phyloP scores from a whole-genome alignment of 2,888 invertebrate species.

The Rhamphomyia laevipes region DNA sequence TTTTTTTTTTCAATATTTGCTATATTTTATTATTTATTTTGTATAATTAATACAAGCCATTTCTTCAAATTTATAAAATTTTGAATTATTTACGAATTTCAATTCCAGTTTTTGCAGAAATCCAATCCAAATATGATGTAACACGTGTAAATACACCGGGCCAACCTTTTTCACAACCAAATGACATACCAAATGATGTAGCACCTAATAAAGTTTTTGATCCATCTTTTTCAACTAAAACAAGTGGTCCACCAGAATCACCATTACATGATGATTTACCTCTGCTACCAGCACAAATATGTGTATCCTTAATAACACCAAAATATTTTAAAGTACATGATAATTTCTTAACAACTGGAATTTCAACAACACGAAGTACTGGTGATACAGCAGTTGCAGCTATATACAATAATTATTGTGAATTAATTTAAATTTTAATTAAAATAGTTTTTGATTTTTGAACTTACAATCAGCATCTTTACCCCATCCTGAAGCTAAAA shows the following conservation, averaged over 20 bases:
- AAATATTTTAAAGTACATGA: conserved; percentile 6
- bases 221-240: conserved; percentile 5
- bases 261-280: conserved; percentile 27
- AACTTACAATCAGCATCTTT: conserved; percentile 22
- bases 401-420: not conserved
- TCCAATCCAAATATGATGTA: conserved; percentile 24
- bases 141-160: conserved; percentile 27
- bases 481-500: conserved; percentile 29
- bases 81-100: not conserved
- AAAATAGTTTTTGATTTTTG: conserved; percentile 11
- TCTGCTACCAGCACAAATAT: conserved; percentile 19
- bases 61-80: too few species aligned
- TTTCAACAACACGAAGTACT: conserved; percentile 6
- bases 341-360: conserved; percentile 2
- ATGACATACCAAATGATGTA: conserved; percentile 25
- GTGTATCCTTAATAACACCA: conserved; percentile 15
- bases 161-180: conserved; percentile 23
- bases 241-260: conserved; percentile 32
- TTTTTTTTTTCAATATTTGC: too few species aligned
- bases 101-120: conserved; percentile 7
- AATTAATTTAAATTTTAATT: not conserved
- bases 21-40: too few species aligned
- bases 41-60: too few species aligned
- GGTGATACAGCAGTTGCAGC: conserved; percentile 6
- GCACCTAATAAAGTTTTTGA: conserved; percentile 21